Conservation (phyloP, 2,888 invertebrate species). For the Eremobia ochroleuca region DNA sequence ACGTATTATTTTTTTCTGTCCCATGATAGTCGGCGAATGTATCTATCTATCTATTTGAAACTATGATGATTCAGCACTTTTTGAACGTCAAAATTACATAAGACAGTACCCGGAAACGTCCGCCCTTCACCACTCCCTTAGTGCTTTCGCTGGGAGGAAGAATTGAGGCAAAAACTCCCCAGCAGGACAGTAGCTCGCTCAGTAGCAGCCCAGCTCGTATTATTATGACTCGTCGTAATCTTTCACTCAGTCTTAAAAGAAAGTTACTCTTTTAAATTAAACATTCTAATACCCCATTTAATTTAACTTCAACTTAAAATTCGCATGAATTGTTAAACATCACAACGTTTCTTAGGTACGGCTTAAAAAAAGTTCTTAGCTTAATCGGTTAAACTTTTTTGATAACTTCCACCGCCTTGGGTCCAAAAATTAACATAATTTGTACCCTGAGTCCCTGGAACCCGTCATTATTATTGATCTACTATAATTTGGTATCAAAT, state of each 20-base stretch:
- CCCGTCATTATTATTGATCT: conserved; percentile 52
- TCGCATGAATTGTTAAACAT: conserved; percentile 26
- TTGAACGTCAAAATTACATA: too few relatives aligned
- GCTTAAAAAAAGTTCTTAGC: conserved; percentile 21
- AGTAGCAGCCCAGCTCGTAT: background rate
- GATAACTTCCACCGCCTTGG: conserved; percentile 27
- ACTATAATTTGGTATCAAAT: conserved; percentile 54
- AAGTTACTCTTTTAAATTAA: background rate
- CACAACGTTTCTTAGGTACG: conserved; percentile 5
- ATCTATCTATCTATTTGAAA: background rate
- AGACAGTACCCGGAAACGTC: background rate
- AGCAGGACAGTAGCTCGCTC: background rate
- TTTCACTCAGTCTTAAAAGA: background rate
- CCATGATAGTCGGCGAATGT: background rate
- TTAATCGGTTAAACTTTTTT: conserved; percentile 50
- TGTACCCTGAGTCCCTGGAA: conserved; percentile 27
- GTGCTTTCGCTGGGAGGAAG: background rate
- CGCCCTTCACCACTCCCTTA: background rate
- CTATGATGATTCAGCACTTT: background rate
- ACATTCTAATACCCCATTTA: background rate
- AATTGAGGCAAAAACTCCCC: background rate
- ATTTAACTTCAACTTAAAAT: conserved; percentile 8
- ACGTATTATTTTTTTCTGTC: background rate
- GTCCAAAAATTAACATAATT: conserved; percentile 59
- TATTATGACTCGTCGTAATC: too few relatives aligned